Conservation (phyloP, 2,113 vertebrate species). For the Apodemus sylvaticus region DNA sequence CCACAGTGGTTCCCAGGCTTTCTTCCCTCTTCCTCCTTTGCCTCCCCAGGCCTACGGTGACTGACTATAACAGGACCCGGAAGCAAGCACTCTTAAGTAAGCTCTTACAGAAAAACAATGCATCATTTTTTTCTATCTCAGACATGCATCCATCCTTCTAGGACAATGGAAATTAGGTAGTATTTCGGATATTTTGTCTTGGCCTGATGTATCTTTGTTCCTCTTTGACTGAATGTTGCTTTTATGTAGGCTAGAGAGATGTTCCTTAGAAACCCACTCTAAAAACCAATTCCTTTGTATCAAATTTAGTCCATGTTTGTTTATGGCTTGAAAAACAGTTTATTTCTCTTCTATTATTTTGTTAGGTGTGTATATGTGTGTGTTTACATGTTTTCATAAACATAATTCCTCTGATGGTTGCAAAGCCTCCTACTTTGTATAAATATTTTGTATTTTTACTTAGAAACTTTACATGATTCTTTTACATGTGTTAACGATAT, state of each 20-base stretch:
- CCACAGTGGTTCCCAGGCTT: background rate
- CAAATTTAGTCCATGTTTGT: background rate
- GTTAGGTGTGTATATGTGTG: background rate
- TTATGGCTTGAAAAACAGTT: background rate
- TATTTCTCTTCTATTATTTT: background rate
- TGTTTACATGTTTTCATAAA: background rate
- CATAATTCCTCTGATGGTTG: background rate
- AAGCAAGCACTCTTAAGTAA: background rate
- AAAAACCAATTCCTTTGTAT: background rate
- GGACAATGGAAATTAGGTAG: background rate
- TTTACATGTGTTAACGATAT: background rate
- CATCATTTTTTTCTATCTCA: too few relatives aligned
- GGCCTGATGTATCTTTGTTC: background rate
- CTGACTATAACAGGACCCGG: background rate
- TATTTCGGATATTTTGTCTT: background rate
- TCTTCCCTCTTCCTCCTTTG: background rate
- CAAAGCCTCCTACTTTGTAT: background rate
- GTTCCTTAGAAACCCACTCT: background rate
- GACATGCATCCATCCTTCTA: background rate
- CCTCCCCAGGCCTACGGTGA: background rate
- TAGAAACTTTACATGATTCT: background rate
- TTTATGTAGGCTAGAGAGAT: background rate
- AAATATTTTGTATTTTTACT: slow-evolving; percentile 21
- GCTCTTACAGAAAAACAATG: background rate
- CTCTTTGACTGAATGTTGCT: background rate